phyloP scores from a whole-genome alignment of 1,140 invertebrate genomes.

The Sitobion miscanthi region DNA sequence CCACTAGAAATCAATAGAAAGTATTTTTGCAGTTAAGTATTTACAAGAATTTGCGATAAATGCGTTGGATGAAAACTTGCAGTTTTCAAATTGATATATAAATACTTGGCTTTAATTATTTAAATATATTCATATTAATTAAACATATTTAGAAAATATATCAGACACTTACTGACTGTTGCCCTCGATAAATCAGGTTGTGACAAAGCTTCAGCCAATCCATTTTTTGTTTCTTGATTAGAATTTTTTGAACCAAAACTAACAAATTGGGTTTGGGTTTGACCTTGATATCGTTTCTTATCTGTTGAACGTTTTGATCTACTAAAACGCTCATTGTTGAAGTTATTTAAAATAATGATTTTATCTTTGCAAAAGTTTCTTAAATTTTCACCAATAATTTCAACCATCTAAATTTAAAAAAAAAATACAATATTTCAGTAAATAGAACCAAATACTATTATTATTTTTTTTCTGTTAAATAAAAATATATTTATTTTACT shows the following conservation, averaged over 20 bases:
- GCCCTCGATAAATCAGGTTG: slow-evolving; percentile 74
- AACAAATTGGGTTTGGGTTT: slow-evolving; percentile 83
- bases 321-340: not conserved
- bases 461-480: not conserved
- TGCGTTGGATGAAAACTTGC: not conserved
- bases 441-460: not conserved
- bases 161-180: slow-evolving; percentile 73
- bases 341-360: not conserved
- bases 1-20: not conserved
- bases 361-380: slow-evolving; percentile 24
- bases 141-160: not conserved
- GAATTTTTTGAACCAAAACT: slow-evolving; percentile 65
- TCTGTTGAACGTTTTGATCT: slow-evolving; percentile 43
- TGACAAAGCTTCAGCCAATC: slow-evolving; percentile 80
- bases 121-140: not conserved
- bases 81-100: not conserved
- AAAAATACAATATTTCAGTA: not conserved
- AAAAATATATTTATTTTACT: not conserved
- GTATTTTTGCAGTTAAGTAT: not conserved
- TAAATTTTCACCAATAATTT: slow-evolving; percentile 35
- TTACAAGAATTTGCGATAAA: not conserved
- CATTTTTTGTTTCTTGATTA: slow-evolving; percentile 66
- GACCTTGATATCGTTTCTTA: slow-evolving; percentile 65
- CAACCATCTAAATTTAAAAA: not conserved
- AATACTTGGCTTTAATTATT: no score